These are phyloP conservation scores for Amphiura filiformis DNA, from an alignment of 35 echinoderm and acorn worm genomes.

Conservation along the genomic window DNA sequence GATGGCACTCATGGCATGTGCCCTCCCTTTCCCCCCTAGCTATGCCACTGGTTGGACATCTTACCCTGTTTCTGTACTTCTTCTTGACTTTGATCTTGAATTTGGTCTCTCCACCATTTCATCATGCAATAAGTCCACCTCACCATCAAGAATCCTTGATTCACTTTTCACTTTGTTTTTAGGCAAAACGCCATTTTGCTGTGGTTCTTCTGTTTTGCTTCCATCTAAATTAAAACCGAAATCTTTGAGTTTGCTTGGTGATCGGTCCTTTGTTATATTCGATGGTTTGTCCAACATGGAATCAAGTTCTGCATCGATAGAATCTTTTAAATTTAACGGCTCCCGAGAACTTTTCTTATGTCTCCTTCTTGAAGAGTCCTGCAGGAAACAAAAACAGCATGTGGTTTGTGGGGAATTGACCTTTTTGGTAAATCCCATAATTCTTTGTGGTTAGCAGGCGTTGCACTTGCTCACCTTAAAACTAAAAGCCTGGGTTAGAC, in stretches of 20 bases:
- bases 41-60: no score
- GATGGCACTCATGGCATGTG: no score
- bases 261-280: neutral
- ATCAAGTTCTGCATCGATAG: neutral
- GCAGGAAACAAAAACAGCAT: no score
- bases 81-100: slow-evolving; percentile 1
- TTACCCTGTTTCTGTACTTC: neutral
- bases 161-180: no score
- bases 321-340: neutral
- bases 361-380: neutral
- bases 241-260: slow-evolving; percentile 34
- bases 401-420: no score
- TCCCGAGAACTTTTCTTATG: neutral
- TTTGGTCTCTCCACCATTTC: neutral
- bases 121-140: slow-evolving; percentile 9
- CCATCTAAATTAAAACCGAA: slow-evolving; percentile 34
- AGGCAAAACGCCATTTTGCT: neutral
- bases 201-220: neutral
- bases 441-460: no score
- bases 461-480: no score
- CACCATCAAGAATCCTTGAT: slow-evolving; percentile 4
- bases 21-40: no score
- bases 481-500: no score
- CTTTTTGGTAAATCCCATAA: no score
- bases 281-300: neutral